Base-by-base conservation (phyloP, 2,797 vertebrate species). In the Artibeus jamaicensis region DNA sequence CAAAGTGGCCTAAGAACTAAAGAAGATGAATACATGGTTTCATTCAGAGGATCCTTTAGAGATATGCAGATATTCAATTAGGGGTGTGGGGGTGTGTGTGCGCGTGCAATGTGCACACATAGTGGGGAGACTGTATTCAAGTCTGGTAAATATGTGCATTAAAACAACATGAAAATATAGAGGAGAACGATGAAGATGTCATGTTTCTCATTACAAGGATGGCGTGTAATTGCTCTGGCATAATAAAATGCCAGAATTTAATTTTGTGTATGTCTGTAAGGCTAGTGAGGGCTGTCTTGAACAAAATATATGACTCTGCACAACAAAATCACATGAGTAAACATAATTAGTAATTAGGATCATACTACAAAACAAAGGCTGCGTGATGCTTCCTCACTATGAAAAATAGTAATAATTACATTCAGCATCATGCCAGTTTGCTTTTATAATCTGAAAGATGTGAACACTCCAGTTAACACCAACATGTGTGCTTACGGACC, bases 51-150 rank as follows among this genome's bases (percentile, higher is more conserved):
- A 94, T 90, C 98, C 97, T 98, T 98, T 96, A 85, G 97, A 98
- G 97, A 98, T 98, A 99, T 97, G 98, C 97, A 98, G 98, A 98
- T 98, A 98, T 98, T 98, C 98, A 98, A 98, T 98, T 98, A 95
- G 86, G 57, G 29, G 65, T 32, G 93, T 37, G 87, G 6, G 44
- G 9, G 74, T n/a, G 65, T 46, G 32, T 24, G 62, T 15, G 53
- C n/a, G 57, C 16, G 62, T 21, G n/a, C 18, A 21, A 32, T 14
- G 50, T 22, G 55, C 21, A 2, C 6, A 14, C 14, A 55, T 11
- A 91, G 39, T 10, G 53, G 11, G 37, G 79, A 90, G 77, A 73
- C 10, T 85, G 29, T 86, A 93, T 71, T 89, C 81, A 89, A 86
- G 94, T 86, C 94, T 96, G 93, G 84, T 90, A 92, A 96, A 93